Percentiles rank a stretch among this genome's conserved stretches.
phyloP scores from a whole-genome alignment of 2,113 vertebrate species.

The Plecturocebus donacophilus region DNA sequence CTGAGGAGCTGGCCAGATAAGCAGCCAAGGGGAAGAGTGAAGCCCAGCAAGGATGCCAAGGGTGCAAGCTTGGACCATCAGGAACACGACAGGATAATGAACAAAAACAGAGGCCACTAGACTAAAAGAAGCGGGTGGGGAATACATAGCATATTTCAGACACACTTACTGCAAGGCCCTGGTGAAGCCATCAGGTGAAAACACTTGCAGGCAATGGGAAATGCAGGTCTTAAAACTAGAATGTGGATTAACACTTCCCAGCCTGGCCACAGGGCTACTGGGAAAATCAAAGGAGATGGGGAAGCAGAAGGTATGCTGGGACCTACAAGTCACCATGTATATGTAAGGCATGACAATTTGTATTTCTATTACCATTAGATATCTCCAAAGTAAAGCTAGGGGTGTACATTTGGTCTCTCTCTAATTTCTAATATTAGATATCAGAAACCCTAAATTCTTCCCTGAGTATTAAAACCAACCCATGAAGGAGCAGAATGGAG shows the following conservation, averaged over 20 bases:
- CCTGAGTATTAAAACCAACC: not conserved
- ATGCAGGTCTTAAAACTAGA: not conserved
- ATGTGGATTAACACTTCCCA: not conserved
- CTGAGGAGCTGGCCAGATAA: not conserved
- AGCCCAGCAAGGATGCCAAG: not conserved
- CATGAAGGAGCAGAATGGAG: not conserved
- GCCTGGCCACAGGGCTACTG: not conserved
- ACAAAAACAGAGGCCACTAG: not conserved
- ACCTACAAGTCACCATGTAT: not conserved
- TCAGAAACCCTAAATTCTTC: not conserved
- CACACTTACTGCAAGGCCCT: not conserved
- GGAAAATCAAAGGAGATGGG: not conserved
- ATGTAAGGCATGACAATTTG: not conserved
- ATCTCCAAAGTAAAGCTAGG: not conserved
- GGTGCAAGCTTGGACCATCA: not conserved
- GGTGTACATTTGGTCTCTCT: not conserved
- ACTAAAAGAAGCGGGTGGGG: not conserved
- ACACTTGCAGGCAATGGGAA: not conserved
- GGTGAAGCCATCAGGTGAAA: not conserved
- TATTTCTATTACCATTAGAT: not conserved
- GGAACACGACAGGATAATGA: not conserved
- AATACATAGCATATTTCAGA: not conserved
- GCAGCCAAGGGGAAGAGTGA: not conserved
- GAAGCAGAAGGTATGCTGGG: not conserved
- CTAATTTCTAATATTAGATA: not conserved